phyloP scores from a whole-genome alignment of 35 echinoderm and acorn worm species.

The Amphiura filiformis region DNA sequence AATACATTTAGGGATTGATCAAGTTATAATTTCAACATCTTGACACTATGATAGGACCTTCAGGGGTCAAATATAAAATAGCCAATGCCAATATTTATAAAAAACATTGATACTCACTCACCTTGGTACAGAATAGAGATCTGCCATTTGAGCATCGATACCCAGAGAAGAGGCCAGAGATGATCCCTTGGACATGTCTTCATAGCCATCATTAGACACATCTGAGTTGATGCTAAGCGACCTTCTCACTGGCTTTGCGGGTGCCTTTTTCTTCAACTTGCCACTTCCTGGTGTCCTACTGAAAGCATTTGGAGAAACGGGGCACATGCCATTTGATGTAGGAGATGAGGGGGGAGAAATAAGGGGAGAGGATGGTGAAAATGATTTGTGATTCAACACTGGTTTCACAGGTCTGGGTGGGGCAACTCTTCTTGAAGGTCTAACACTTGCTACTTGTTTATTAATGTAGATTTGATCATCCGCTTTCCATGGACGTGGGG shows the following conservation, averaged over 20 bases:
- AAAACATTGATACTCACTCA: not conserved
- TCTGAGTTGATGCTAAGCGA: conserved; percentile 31
- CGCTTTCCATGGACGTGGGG: not conserved
- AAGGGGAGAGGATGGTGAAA: not conserved
- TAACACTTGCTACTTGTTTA: not conserved
- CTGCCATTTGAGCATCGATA: not conserved
- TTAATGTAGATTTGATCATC: conserved; percentile 6
- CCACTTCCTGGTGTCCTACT: no score
- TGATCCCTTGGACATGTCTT: conserved; percentile 47
- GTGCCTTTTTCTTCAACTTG: not conserved
- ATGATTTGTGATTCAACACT: no score
- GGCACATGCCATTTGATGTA: not conserved
- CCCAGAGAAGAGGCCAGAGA: not conserved
- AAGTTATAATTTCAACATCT: no score
- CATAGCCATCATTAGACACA: conserved; percentile 41
- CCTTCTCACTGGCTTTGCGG: conserved; percentile 23
- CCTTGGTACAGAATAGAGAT: conserved; percentile 54
- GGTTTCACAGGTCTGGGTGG: not conserved
- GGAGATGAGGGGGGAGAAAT: not conserved
- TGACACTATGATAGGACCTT: no score
- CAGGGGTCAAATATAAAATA: no score
- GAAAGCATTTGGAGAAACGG: not conserved
- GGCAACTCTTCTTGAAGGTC: not conserved
- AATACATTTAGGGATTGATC: no score
- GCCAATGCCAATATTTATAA: no score